Percentiles rank a stretch among this genome's conserved stretches.
These are phyloP conservation scores for Malthinus seriepunctatus DNA, from an alignment of 2,888 invertebrate genomes.

Conservation along the genomic window DNA sequence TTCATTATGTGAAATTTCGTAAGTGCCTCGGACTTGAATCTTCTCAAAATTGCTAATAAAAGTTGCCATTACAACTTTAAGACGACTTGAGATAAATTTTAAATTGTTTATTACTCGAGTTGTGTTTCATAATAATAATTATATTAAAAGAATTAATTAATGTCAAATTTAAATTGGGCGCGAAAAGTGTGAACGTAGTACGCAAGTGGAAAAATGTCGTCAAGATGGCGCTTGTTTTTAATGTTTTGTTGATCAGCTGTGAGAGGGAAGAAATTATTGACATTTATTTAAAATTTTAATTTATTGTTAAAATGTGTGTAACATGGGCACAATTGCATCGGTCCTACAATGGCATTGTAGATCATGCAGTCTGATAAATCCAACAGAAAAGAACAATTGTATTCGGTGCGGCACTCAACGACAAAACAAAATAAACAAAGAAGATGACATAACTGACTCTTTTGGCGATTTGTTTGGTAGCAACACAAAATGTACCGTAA, in stretches of 20 bases:
- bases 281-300: slow-evolving; percentile 21
- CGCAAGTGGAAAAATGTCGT: slow-evolving; percentile 3
- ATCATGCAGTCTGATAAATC: slow-evolving; percentile 86
- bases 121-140: too few species aligned
- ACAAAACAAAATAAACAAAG: slow-evolving; percentile 52
- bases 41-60: too few species aligned
- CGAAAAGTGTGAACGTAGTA: background rate
- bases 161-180: too few species aligned
- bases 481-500: slow-evolving; percentile 50
- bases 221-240: slow-evolving; percentile 32
- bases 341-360: slow-evolving; percentile 93
- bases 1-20: too few species aligned
- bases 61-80: too few species aligned
- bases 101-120: too few species aligned
- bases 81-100: too few species aligned
- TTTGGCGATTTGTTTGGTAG: slow-evolving; percentile 39
- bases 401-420: slow-evolving; percentile 78
- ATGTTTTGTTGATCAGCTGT: slow-evolving; percentile 35
- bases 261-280: slow-evolving; percentile 27
- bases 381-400: slow-evolving; percentile 82
- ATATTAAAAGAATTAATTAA: too few species aligned
- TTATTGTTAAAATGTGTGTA: slow-evolving; percentile 57
- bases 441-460: slow-evolving; percentile 38
- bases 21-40: too few species aligned
- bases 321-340: slow-evolving; percentile 91